A percentile compares a stretch with the other conserved stretches of the same genome.
These are phyloP conservation scores for Epinephelus fuscoguttatus DNA, from an alignment of 2,113 vertebrate genomes.

Conservation along the genomic window DNA sequence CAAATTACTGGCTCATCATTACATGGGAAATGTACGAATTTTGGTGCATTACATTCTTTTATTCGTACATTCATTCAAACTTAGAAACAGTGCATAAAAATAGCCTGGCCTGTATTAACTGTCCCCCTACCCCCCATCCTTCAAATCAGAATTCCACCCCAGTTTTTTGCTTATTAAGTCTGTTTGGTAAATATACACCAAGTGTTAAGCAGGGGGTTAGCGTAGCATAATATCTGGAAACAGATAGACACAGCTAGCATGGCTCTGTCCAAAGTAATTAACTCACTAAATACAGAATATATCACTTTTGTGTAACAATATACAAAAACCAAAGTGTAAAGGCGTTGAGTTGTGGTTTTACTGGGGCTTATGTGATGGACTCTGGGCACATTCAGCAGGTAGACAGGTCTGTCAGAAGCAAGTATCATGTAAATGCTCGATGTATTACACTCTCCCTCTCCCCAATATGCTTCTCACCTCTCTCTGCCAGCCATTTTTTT, in stretches of 20 bases:
- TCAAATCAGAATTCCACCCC: too few species aligned
- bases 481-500: conserved; percentile 13
- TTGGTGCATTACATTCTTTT: too few species aligned
- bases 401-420: neutral
- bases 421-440: neutral
- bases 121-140: too few species aligned
- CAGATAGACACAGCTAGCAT: neutral
- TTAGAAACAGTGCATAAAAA: too few species aligned
- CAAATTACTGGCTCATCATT: too few species aligned
- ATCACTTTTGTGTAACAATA: neutral
- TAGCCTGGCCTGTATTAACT: too few species aligned
- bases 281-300: neutral
- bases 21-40: too few species aligned
- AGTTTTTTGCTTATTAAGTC: neutral
- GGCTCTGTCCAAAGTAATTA: neutral
- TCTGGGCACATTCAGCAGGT: too few species aligned
- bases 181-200: too few species aligned
- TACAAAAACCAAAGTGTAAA: neutral
- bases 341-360: neutral
- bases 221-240: neutral
- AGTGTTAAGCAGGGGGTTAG: neutral
- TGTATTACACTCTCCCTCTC: neutral
- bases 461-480: neutral
- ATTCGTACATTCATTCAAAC: too few species aligned
- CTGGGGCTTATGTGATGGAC: neutral